Conservation (phyloP, 1,140 invertebrate genomes). For the Heliothis subflexa region DNA sequence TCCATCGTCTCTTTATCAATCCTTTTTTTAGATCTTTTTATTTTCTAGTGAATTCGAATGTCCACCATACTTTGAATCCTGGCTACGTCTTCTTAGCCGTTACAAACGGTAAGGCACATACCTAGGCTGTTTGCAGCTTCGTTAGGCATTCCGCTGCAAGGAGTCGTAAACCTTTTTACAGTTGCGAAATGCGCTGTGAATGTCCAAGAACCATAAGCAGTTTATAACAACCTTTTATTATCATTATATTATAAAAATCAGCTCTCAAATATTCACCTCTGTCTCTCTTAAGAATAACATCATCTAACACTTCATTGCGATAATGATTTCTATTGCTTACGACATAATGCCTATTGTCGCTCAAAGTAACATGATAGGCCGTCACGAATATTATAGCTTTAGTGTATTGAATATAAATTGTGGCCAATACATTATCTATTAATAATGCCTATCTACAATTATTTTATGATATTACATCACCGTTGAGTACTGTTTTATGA, state of each 20-base stretch:
- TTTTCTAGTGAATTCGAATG: no score
- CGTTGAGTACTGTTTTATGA: slow-evolving; percentile 26
- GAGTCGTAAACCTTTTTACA: slow-evolving; percentile 10
- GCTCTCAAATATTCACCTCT: slow-evolving; percentile 26
- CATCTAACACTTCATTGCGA: not conserved
- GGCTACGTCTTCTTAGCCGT: not conserved
- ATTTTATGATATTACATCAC: slow-evolving; percentile 46
- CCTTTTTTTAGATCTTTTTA: no score
- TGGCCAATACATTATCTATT: slow-evolving; percentile 24
- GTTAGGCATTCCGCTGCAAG: not conserved
- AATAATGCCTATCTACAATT: slow-evolving; percentile 43
- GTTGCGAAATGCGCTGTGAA: slow-evolving; percentile 6
- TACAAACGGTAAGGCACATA: not conserved
- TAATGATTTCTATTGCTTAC: not conserved
- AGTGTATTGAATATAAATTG: slow-evolving; percentile 40
- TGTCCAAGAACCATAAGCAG: slow-evolving; percentile 1
- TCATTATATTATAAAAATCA: slow-evolving; percentile 20
- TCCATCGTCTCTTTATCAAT: no score
- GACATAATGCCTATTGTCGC: not conserved
- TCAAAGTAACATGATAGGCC: not conserved
- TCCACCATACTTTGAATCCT: not conserved
- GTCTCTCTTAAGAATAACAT: slow-evolving; percentile 20
- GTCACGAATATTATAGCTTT: slow-evolving; percentile 36
- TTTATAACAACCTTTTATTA: slow-evolving; percentile 3
- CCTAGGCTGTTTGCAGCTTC: no score